Conservation (phyloP, 2,797 vertebrate species). For the Parauchenoglanis punctatus region DNA sequence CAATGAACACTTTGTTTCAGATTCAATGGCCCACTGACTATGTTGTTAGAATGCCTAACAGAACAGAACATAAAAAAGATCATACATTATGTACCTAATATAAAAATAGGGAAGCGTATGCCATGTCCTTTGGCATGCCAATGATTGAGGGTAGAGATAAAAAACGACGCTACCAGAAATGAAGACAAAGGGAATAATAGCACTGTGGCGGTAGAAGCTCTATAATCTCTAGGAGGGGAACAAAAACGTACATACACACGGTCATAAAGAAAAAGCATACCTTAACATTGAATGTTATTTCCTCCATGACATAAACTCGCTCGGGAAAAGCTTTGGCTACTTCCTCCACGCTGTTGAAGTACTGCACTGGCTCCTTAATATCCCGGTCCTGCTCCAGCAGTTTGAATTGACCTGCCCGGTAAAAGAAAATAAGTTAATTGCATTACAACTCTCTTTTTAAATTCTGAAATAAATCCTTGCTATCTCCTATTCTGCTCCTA, state of each 20-base stretch:
- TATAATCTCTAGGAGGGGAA: no score
- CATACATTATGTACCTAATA: conserved; percentile 17
- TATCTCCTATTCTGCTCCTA: neutral
- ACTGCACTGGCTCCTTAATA: conserved; percentile 97
- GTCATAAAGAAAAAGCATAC: conserved; percentile 65
- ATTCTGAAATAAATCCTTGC: neutral
- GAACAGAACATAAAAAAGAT: conserved; percentile 18
- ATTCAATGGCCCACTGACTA: conserved; percentile 12
- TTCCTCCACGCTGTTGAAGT: conserved; percentile 98
- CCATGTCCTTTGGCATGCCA: neutral
- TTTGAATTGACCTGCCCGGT: conserved; percentile 93
- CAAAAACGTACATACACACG: no score
- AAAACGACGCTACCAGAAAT: neutral
- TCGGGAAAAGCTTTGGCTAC: conserved; percentile 99
- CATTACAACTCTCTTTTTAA: neutral
- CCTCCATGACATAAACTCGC: conserved; percentile 99
- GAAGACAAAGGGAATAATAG: neutral
- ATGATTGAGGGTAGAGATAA: neutral
- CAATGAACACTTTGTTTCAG: conserved; percentile 43
- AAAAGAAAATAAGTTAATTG: conserved; percentile 55
- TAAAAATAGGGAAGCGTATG: neutral
- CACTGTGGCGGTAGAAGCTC: neutral
- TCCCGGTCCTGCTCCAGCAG: conserved; percentile 98
- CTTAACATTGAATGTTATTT: conserved; percentile 99
- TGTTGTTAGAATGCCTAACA: conserved; percentile 29